Evolutionary conservation across 2,888 invertebrate species (phyloP).

Genomic region (Hemicrepidius hirtus): DNA sequence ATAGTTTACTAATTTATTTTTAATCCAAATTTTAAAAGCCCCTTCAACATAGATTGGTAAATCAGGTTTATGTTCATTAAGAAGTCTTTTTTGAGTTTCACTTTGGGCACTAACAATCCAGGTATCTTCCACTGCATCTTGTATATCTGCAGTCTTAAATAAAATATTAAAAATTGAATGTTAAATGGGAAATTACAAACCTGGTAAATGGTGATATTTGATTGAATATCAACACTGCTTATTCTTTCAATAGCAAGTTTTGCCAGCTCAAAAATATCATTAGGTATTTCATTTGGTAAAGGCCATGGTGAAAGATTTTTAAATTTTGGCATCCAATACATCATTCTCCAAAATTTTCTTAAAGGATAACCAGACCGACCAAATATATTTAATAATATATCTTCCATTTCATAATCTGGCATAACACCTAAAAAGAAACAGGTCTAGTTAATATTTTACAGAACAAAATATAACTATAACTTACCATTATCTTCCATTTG

Average conservation of each 20-base stretch:
- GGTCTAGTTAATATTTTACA: not conserved
- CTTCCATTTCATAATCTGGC: constrained; percentile 92
- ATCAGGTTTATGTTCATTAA: constrained; percentile 77
- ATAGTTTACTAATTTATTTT: constrained; percentile 85
- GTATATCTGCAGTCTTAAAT: constrained; percentile 79
- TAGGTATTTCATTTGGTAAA: constrained; percentile 85
- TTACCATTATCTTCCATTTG: constrained; percentile 96
- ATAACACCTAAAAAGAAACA: constrained; percentile 81
- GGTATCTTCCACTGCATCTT: constrained; percentile 88
- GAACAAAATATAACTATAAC: constrained; percentile 40
- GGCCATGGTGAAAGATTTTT: constrained; percentile 92
- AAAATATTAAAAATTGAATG: constrained; percentile 28
- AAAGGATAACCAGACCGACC: constrained; percentile 84
- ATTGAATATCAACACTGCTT: constrained; percentile 85
- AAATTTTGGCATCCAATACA: constrained; percentile 97
- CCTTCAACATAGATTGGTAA: constrained; percentile 89
- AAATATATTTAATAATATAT: constrained; percentile 88
- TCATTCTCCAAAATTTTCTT: constrained; percentile 86
- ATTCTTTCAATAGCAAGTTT: constrained; percentile 89
- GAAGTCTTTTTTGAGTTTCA: constrained; percentile 81
- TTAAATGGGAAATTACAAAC: constrained; percentile 67
- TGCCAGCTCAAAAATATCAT: constrained; percentile 85
- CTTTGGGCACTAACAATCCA: constrained; percentile 95
- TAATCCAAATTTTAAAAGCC: constrained; percentile 86
- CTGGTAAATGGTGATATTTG: constrained; percentile 79